Conservation (phyloP, 2,888 invertebrate genomes). For the Baccha elongata region DNA sequence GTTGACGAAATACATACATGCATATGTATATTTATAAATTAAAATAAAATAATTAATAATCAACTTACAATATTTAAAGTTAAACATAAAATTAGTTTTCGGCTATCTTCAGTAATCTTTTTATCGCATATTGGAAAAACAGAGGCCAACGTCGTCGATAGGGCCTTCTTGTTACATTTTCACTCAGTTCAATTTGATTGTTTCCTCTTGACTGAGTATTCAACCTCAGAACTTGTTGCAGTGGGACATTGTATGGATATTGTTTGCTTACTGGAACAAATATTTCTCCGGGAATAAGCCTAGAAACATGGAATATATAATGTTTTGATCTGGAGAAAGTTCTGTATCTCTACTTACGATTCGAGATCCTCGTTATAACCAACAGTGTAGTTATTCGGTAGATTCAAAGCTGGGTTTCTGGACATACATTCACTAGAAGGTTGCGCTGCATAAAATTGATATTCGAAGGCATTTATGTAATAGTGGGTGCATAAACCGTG, state of each 20-base stretch:
- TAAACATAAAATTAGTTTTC: not conserved
- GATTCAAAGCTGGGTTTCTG: constrained; percentile 73
- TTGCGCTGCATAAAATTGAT: constrained; percentile 79
- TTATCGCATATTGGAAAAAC: constrained; percentile 12
- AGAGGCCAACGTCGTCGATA: constrained; percentile 26
- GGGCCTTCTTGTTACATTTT: not conserved
- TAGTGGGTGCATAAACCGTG: constrained; percentile 81
- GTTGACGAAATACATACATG: too few relatives aligned
- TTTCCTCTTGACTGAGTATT: constrained; percentile 11
- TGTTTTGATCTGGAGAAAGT: constrained; percentile 71
- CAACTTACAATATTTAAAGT: not conserved
- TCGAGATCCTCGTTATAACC: constrained; percentile 79
- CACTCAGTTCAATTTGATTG: not conserved
- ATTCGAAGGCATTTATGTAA: constrained; percentile 80
- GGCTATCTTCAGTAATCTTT: constrained; percentile 3
- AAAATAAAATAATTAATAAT: too few relatives aligned
- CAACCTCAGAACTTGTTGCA: constrained; percentile 16
- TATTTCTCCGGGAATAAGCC: constrained; percentile 77
- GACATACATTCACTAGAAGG: constrained; percentile 77
- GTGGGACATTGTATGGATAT: constrained; percentile 80
- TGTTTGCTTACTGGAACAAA: constrained; percentile 79
- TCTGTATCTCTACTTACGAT: constrained; percentile 75
- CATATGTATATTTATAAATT: not conserved
- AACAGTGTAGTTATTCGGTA: constrained; percentile 79
- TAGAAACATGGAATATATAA: not conserved